phyloP scores from a whole-genome alignment of 2,113 vertebrate species.

The Pluvianellus socialis region DNA sequence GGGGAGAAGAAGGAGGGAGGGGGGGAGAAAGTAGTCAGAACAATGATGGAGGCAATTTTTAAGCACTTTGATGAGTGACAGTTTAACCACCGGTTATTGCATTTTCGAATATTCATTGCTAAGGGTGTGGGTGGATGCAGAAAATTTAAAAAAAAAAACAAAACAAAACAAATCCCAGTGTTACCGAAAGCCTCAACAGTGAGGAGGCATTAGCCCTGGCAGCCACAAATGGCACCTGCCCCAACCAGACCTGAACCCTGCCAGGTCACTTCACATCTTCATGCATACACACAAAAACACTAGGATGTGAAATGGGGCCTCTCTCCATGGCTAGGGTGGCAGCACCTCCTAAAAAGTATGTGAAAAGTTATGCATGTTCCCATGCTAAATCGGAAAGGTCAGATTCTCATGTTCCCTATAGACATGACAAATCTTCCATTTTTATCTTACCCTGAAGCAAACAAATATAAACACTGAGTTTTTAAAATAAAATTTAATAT shows the following conservation, averaged over 20 bases:
- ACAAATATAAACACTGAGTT: neutral
- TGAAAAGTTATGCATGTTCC: neutral
- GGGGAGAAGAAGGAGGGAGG: neutral
- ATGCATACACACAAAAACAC: neutral
- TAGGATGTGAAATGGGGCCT: neutral
- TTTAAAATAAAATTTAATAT: neutral
- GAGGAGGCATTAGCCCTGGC: neutral
- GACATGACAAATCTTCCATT: neutral
- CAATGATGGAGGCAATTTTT: neutral
- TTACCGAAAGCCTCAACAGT: neutral
- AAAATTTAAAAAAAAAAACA: neutral
- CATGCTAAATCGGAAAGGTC: neutral
- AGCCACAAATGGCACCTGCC: rapidly evolving
- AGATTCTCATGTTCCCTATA: neutral
- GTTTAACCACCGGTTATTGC: neutral
- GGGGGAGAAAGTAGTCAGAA: neutral
- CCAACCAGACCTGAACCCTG: neutral
- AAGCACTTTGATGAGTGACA: neutral
- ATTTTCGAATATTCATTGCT: neutral
- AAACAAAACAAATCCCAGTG: neutral
- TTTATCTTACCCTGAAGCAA: neutral
- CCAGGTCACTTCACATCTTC: neutral
- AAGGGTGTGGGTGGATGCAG: neutral
- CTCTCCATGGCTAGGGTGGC: neutral
- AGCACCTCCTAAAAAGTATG: neutral